Evolutionary conservation across 2,797 vertebrate genomes (phyloP).

Genomic region (Anguilla pacifica): DNA sequence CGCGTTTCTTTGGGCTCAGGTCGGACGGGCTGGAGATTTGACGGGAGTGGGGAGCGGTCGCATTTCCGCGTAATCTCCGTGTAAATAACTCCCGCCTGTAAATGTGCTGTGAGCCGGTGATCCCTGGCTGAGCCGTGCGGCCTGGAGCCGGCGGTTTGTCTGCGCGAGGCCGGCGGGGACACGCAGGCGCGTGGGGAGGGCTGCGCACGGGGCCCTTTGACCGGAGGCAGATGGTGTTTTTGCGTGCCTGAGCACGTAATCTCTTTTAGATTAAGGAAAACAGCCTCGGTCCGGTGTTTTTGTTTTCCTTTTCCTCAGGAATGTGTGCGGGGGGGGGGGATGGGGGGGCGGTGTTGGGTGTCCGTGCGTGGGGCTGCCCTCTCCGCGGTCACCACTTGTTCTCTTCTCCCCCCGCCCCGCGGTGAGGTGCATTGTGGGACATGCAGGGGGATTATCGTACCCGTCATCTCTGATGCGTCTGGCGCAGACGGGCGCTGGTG

Average conservation of each 20-base stretch:
- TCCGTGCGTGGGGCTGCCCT: not conserved
- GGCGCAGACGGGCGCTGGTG: not conserved
- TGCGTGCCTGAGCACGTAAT: not conserved
- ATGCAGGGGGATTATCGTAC: no score
- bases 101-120: not conserved
- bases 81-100: not conserved
- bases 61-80: no score
- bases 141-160: not conserved
- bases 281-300: not conserved
- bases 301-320: not conserved
- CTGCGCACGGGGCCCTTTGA: not conserved
- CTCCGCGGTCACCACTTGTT: not conserved
- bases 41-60: no score
- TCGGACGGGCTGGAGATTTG: no score
- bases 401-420: not conserved
- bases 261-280: slow-evolving; percentile 13
- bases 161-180: not conserved
- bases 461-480: no score
- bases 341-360: not conserved
- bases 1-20: no score
- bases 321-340: not conserved
- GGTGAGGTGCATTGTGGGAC: not conserved
- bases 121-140: not conserved
- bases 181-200: not conserved
- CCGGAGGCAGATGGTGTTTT: not conserved